phyloP scores from a whole-genome alignment of 1,140 invertebrate genomes.

The Eurosta solidaginis region DNA sequence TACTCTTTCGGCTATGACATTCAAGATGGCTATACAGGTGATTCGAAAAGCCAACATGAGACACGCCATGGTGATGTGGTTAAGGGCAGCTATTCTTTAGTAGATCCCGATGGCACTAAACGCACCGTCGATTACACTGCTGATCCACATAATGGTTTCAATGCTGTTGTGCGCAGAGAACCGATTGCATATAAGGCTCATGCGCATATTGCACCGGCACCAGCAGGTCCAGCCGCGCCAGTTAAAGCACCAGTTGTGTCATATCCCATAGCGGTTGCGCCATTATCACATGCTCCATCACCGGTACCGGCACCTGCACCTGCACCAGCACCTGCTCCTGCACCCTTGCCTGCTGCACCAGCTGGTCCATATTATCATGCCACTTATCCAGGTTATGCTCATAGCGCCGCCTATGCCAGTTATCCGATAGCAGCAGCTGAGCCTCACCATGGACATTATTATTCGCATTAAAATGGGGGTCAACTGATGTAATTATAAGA shows the following conservation, averaged over 20 bases:
- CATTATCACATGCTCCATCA: slow-evolving; percentile 46
- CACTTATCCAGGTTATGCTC: slow-evolving; percentile 52
- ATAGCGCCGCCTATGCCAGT: slow-evolving; percentile 49
- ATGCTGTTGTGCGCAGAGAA: slow-evolving; percentile 62
- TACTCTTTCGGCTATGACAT: slow-evolving; percentile 66
- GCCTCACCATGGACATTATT: slow-evolving; percentile 43
- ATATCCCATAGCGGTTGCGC: slow-evolving; percentile 37
- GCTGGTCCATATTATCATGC: slow-evolving; percentile 48
- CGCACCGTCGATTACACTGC: slow-evolving; percentile 71
- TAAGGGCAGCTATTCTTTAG: slow-evolving; percentile 68
- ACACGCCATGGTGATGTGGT: slow-evolving; percentile 68
- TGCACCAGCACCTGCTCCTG: slow-evolving; percentile 38
- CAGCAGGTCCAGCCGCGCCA: slow-evolving; percentile 45
- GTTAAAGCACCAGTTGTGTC: slow-evolving; percentile 37
- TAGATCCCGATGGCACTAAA: slow-evolving; percentile 69
- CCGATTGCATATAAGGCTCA: slow-evolving; percentile 56
- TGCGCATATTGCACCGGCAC: slow-evolving; percentile 41
- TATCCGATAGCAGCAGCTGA: slow-evolving; percentile 34
- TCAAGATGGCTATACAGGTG: slow-evolving; percentile 65
- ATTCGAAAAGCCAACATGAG: slow-evolving; percentile 66
- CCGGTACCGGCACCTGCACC: slow-evolving; percentile 41
- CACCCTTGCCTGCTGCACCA: slow-evolving; percentile 39
- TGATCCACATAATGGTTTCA: slow-evolving; percentile 62
- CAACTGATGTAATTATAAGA: neutral
- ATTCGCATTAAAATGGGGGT: slow-evolving; percentile 5